Evolutionary conservation across 2,797 vertebrate genomes (phyloP).

Genomic region (Myripristis jacobus): DNA sequence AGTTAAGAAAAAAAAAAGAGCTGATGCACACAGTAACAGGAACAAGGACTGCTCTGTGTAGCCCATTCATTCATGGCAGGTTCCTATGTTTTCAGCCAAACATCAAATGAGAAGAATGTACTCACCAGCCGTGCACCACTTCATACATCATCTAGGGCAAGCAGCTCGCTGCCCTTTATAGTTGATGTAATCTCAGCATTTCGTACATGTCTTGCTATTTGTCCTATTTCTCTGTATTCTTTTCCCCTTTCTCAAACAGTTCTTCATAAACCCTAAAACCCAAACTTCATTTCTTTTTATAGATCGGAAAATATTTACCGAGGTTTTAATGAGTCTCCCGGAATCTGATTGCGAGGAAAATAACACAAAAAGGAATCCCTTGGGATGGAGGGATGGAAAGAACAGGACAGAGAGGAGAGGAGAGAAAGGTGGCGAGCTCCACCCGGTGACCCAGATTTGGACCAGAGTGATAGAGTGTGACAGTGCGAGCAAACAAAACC

Average conservation of each 20-base stretch:
- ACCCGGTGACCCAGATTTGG: conserved; percentile 33
- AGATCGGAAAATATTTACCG: conserved; percentile 58
- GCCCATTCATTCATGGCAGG: conserved; percentile 59
- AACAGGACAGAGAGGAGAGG: conserved; percentile 7
- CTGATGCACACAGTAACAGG: conserved; percentile 71
- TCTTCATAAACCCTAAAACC: conserved; percentile 25
- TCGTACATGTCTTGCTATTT: conserved; percentile 11
- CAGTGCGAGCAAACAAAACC: conserved; percentile 50
- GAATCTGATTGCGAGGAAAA: conserved; percentile 56
- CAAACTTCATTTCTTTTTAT: conserved; percentile 57
- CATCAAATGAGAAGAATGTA: conserved; percentile 52
- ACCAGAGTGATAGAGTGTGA: conserved; percentile 44
- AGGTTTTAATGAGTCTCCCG: conserved; percentile 37
- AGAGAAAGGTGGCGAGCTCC: conserved; percentile 7
- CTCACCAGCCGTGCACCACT: conserved; percentile 19
- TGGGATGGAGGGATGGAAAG: conserved; percentile 36
- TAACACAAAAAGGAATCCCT: conserved; percentile 25
- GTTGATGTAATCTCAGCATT: background rate
- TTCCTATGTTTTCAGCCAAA: conserved; percentile 60
- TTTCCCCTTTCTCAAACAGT: conserved; percentile 18
- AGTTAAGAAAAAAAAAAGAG: conserved; percentile 57
- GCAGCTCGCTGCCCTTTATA: background rate
- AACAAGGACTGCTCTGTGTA: conserved; percentile 80
- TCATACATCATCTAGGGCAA: conserved; percentile 27
- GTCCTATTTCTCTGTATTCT: conserved; percentile 31